Percentiles rank a stretch among this genome's conserved stretches.
These are phyloP conservation scores for Germaria angustata DNA, from an alignment of 2,888 invertebrate species.

Conservation along the genomic window DNA sequence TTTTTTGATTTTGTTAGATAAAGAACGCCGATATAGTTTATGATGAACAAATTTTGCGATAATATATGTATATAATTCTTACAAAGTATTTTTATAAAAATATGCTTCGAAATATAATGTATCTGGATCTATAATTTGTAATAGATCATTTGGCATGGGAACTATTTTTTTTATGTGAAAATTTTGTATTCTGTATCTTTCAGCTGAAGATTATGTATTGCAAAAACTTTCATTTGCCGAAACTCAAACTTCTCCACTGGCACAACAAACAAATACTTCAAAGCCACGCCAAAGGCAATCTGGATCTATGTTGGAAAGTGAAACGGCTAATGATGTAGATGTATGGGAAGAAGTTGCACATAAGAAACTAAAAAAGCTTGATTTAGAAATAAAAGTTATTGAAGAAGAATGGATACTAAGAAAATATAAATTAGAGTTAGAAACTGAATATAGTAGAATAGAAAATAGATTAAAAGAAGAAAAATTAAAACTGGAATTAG, in stretches of 20 bases:
- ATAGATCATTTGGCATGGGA: too few species aligned
- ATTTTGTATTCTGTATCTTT: neutral
- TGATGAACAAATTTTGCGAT: too few species aligned
- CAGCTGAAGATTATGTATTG: conserved; percentile 51
- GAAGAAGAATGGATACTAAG: conserved; percentile 46
- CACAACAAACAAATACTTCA: neutral
- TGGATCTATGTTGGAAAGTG: neutral
- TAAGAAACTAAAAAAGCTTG: conserved; percentile 47
- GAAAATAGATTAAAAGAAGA: conserved; percentile 48
- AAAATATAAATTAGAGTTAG: conserved; percentile 45
- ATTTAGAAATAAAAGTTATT: conserved; percentile 41
- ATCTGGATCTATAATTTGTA: too few species aligned
- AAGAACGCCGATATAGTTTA: too few species aligned
- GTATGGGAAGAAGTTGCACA: conserved; percentile 51
- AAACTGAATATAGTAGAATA: conserved; percentile 26
- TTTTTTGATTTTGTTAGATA: too few species aligned
- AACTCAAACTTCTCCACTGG: neutral
- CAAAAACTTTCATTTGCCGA: conserved; percentile 41
- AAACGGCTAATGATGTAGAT: conserved; percentile 5
- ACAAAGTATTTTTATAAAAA: too few species aligned
- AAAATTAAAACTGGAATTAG: conserved; percentile 43
- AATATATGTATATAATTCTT: too few species aligned
- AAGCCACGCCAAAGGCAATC: neutral
- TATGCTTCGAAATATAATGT: too few species aligned
- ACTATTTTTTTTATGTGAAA: too few species aligned